A percentile compares a stretch with the other conserved stretches of the same genome.
Evolutionary conservation across 2,113 vertebrate species (phyloP).

Genomic region (Dromas ardeola): DNA sequence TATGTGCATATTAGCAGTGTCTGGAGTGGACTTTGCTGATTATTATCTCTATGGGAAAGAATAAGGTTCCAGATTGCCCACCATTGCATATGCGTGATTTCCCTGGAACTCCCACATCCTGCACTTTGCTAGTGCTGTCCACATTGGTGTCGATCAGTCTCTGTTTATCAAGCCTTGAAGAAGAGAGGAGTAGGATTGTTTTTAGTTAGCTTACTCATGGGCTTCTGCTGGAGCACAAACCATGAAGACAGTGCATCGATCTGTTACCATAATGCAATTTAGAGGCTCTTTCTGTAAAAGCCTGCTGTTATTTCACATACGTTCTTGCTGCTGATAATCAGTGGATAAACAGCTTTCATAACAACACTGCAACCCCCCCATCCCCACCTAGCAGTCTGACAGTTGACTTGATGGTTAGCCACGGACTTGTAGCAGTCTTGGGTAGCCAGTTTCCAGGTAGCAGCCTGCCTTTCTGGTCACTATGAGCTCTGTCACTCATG

Average conservation of each 20-base stretch:
- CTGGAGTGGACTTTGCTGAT: background rate
- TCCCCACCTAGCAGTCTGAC: background rate
- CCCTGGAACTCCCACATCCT: background rate
- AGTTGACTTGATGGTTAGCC: conserved; percentile 57
- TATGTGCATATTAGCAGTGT: background rate
- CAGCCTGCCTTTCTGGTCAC: background rate
- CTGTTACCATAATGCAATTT: background rate
- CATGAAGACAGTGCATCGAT: background rate
- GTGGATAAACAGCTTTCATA: conserved; percentile 64
- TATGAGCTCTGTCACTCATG: background rate
- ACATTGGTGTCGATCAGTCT: background rate
- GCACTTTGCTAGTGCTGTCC: background rate
- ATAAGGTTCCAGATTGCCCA: background rate
- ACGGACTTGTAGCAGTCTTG: background rate
- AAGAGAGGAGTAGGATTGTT: background rate
- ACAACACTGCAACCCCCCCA: background rate
- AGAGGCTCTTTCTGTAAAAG: conserved; percentile 17
- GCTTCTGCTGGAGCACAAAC: background rate
- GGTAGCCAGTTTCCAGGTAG: background rate
- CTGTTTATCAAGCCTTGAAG: background rate
- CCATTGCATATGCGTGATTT: background rate
- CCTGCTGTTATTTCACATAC: conserved; percentile 25
- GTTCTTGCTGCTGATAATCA: conserved; percentile 50
- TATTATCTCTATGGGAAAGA: background rate
- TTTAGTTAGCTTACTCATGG: background rate